A percentile compares a stretch with the other conserved stretches of the same genome.
These are phyloP conservation scores for Ictalurus punctatus DNA, from an alignment of 2,113 vertebrate genomes.

Conservation along the genomic window DNA sequence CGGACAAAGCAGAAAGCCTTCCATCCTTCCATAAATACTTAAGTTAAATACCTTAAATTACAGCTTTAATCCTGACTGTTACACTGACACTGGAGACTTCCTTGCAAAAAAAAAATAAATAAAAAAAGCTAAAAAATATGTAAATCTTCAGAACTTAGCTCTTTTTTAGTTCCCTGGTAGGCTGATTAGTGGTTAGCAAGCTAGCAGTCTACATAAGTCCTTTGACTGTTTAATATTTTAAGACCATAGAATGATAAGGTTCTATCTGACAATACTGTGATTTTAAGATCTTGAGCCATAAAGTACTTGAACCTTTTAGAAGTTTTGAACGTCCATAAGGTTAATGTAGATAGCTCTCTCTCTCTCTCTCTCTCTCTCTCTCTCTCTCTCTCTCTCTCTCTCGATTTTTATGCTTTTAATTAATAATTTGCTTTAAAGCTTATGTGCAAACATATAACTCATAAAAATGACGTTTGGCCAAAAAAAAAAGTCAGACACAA, in stretches of 20 bases:
- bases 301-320: too few relatives aligned
- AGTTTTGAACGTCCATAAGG: neutral
- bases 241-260: neutral
- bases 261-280: neutral
- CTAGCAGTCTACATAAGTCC: neutral
- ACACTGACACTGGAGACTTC: neutral
- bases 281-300: neutral
- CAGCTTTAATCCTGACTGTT: neutral
- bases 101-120: neutral
- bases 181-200: neutral
- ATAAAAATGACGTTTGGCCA: neutral
- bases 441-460: neutral
- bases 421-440: neutral
- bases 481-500: neutral
- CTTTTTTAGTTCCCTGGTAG: neutral
- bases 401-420: neutral
- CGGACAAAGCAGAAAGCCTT: neutral
- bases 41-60: neutral
- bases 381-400: too few relatives aligned
- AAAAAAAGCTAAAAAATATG: neutral
- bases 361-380: too few relatives aligned
- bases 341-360: neutral
- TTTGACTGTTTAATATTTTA: neutral
- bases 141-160: neutral
- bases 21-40: too few relatives aligned